Evolutionary conservation across 2,888 invertebrate genomes (phyloP), one percentile per base, ranked within the genome.

Genomic region (Myopa tessellatipennis): DNA sequence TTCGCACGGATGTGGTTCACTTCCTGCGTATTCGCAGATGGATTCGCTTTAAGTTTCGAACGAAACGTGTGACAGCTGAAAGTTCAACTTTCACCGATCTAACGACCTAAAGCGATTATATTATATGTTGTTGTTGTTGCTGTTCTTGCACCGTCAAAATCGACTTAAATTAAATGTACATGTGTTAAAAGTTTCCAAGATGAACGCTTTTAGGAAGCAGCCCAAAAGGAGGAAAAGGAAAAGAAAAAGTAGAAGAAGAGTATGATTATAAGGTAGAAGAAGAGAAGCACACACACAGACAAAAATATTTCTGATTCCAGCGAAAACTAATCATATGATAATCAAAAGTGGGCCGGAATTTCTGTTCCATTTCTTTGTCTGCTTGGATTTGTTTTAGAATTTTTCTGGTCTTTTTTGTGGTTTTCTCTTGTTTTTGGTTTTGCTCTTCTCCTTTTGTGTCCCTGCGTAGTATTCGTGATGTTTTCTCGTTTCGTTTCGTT

Each of bases 241-340:
- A 34, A 34, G 61, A 63, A 63, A 4, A 34, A 10, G 38, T 45
- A 45, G 45, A 45, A 45, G 45, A 45, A 45, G 10, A 45, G 1
- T 45, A 6, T 8, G 10, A 45, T 45, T 6, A 45, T 10, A 45
- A 45, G 10, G 45, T 3, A 45, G 10, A 45, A 45, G 6, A 10
- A 45, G 10, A 45, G 6, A 45, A 6, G 45, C 45, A 45, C 45
- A 45, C 45, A 45, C 2, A 45, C 10, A 10, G 1, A 45, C 10
- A 45, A 8, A 8, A 1, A 6, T 71, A 34, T 34, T 76, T 77
- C 78, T 79, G 79, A 80, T 71, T 76, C 77, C 72, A 79, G 78
- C 80, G 70, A 63, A 78, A 80, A 78, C 76, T 78, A 80, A 79
- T 79, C 75, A 79, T 75, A 78, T 76, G 71, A 65, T 67, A 79